phyloP scores from a whole-genome alignment of 1,140 invertebrate species.

The Drosophila ficusphila region DNA sequence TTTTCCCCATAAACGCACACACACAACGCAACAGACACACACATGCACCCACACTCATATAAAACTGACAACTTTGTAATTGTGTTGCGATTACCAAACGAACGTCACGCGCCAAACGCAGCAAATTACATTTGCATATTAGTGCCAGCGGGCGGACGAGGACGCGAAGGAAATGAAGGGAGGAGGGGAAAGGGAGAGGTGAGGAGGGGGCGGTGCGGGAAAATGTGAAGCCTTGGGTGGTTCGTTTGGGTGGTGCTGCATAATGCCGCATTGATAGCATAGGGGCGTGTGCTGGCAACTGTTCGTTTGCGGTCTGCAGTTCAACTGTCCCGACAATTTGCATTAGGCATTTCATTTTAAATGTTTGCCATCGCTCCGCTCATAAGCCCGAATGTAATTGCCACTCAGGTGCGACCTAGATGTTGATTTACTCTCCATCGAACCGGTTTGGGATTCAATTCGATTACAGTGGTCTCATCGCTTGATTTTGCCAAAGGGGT shows the following conservation, averaged over 20 bases:
- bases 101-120: constrained; percentile 80
- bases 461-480: background rate
- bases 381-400: constrained; percentile 70
- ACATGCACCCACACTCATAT: constrained; percentile 9
- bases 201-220: background rate
- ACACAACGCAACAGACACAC: constrained; percentile 1
- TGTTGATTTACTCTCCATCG: constrained; percentile 20
- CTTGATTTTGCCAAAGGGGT: background rate
- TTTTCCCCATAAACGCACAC: constrained; percentile 3
- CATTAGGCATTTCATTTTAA: constrained; percentile 80
- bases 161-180: too few species aligned
- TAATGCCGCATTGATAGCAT: constrained; percentile 32
- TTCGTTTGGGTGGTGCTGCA: background rate
- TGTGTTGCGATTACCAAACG: constrained; percentile 80
- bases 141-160: constrained; percentile 60
- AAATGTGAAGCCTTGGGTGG: constrained; percentile 6
- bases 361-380: constrained; percentile 58
- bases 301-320: constrained; percentile 27
- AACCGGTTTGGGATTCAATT: constrained; percentile 14
- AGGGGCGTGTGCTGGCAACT: constrained; percentile 41
- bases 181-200: too few species aligned
- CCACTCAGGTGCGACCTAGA: constrained; percentile 48
- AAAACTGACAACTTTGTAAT: constrained; percentile 76
- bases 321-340: constrained; percentile 63
- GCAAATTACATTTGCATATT: constrained; percentile 83